These are phyloP conservation scores for Epicauta chinensis DNA, from an alignment of 1,140 invertebrate species.

Conservation along the genomic window DNA sequence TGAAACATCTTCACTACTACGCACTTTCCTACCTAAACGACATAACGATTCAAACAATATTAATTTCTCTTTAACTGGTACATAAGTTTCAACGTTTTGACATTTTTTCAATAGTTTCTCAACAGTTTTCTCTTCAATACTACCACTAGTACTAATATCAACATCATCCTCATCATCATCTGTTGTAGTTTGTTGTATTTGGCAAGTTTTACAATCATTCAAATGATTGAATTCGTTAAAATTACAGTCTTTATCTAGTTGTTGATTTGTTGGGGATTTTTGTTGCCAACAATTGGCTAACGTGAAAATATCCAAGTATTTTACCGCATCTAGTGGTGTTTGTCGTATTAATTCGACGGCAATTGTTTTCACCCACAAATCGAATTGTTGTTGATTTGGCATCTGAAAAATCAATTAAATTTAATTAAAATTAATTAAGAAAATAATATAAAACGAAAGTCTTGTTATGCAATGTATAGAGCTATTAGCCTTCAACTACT, in stretches of 20 bases:
- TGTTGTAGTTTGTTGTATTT: constrained; percentile 1
- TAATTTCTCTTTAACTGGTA: constrained; percentile 55
- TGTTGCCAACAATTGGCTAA: constrained; percentile 34
- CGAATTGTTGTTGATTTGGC: constrained; percentile 50
- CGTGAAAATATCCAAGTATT: constrained; percentile 46
- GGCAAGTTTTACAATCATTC: background rate
- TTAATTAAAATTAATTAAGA: background rate
- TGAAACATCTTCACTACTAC: constrained; percentile 47
- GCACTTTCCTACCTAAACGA: constrained; percentile 46
- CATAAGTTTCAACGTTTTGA: constrained; percentile 53
- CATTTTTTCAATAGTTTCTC: constrained; percentile 49
- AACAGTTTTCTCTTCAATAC: constrained; percentile 45
- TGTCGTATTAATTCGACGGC: constrained; percentile 57
- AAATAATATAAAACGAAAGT: background rate
- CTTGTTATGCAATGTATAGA: too few relatives aligned
- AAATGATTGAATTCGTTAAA: constrained; percentile 12
- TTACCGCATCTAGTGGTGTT: constrained; percentile 54
- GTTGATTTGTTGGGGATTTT: constrained; percentile 11
- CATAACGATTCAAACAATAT: constrained; percentile 55
- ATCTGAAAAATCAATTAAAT: constrained; percentile 43
- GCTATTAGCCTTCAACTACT: background rate
- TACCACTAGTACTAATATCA: constrained; percentile 1
- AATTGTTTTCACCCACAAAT: constrained; percentile 56
- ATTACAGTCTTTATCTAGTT: constrained; percentile 28
- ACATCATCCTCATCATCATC: background rate